A percentile compares a stretch with the other conserved stretches of the same genome.
Conservation (phyloP, 2,888 invertebrate genomes). For the Noctua pronuba region DNA sequence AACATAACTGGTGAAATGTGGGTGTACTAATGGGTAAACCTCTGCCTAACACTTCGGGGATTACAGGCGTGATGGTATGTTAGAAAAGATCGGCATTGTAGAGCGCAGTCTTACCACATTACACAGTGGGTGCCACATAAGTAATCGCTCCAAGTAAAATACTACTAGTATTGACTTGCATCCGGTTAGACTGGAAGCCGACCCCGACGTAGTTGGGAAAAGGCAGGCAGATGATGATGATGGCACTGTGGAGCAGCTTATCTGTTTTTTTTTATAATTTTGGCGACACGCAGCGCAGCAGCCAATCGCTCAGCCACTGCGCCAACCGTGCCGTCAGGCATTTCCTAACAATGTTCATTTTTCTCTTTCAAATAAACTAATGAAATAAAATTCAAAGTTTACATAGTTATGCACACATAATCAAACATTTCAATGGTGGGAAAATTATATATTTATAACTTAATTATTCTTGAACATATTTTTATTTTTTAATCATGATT, state of each 20-base stretch:
- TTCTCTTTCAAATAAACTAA: background rate
- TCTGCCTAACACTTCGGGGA: too few relatives aligned
- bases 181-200: background rate
- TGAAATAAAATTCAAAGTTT: background rate
- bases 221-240: background rate
- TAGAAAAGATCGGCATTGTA: background rate
- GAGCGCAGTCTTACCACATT: background rate
- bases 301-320: too few relatives aligned
- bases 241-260: background rate
- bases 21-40: too few relatives aligned
- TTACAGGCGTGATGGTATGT: too few relatives aligned
- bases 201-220: too few relatives aligned
- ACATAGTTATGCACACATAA: background rate
- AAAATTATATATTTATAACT: conserved; percentile 19
- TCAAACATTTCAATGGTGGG: conserved; percentile 39
- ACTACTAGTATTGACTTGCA: background rate
- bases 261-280: too few relatives aligned
- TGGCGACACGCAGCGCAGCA: too few relatives aligned
- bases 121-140: background rate
- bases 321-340: too few relatives aligned
- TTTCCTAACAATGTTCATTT: background rate
- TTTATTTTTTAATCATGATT: background rate
- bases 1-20: too few relatives aligned
- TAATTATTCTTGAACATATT: background rate
- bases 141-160: background rate